Evolutionary conservation across 2,113 vertebrate genomes (phyloP).

Genomic region (Plecotus auritus): DNA sequence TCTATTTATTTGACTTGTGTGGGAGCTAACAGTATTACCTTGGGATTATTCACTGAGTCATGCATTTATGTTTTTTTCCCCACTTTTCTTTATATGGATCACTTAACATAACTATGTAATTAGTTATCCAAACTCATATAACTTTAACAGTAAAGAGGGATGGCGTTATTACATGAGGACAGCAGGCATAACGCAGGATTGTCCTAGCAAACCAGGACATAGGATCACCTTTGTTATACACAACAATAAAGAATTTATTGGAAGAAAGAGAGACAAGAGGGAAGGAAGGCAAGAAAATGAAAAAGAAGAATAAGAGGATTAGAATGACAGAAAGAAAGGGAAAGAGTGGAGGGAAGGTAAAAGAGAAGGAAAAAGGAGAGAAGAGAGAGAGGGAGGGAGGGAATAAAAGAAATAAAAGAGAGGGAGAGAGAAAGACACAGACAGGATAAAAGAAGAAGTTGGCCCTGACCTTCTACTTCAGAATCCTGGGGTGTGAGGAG

Average conservation of each 20-base stretch:
- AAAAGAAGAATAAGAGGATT: not conserved
- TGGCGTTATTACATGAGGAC: not conserved
- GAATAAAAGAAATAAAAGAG: not conserved
- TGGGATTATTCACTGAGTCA: not conserved
- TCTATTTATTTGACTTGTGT: not conserved
- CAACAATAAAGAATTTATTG: not conserved
- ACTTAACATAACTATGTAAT: not conserved
- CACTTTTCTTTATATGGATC: not conserved
- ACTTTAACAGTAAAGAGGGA: not conserved
- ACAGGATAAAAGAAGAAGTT: not conserved
- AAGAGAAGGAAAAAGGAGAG: too few species aligned
- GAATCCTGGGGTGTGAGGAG: not conserved
- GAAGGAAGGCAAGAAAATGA: not conserved
- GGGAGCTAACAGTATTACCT: not conserved
- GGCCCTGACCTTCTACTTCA: not conserved
- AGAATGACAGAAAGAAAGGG: not conserved
- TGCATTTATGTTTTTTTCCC: not conserved
- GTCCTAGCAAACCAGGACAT: not conserved
- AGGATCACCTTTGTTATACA: not conserved
- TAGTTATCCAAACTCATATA: not conserved
- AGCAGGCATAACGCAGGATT: not conserved
- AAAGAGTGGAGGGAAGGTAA: not conserved
- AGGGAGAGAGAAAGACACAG: accelerated
- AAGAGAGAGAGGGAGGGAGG: too few species aligned
- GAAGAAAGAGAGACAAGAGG: not conserved